phyloP scores from a whole-genome alignment of 1,140 invertebrate species.

The Drosophila bocki region DNA sequence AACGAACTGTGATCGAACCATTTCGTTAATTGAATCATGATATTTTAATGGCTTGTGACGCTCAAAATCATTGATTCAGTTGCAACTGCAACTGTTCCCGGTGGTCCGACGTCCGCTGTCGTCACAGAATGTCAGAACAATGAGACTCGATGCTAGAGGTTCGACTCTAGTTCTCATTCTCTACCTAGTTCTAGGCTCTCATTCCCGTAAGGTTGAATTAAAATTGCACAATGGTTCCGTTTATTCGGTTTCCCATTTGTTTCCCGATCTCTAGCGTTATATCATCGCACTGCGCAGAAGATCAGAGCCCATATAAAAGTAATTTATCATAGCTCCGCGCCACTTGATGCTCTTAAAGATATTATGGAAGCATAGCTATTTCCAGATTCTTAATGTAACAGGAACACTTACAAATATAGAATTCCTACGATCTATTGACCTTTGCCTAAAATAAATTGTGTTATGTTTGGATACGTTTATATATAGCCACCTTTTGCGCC shows the following conservation, averaged over 20 bases:
- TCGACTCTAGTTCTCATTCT: slow-evolving; percentile 19
- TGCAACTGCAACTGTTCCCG: slow-evolving; percentile 21
- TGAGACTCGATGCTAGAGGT: slow-evolving; percentile 12
- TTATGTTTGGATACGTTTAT: neutral
- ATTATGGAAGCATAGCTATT: neutral
- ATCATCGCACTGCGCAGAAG: slow-evolving; percentile 22
- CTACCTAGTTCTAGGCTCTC: slow-evolving; percentile 18
- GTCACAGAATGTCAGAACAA: slow-evolving; percentile 54
- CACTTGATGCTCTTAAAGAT: slow-evolving; percentile 16
- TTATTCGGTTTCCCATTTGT: slow-evolving; percentile 56
- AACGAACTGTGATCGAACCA: neutral
- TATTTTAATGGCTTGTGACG: slow-evolving; percentile 29
- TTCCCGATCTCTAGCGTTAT: slow-evolving; percentile 31
- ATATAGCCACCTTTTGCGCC: slow-evolving; percentile 4
- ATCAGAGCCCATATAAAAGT: neutral
- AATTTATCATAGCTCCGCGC: slow-evolving; percentile 12
- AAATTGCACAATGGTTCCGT: slow-evolving; percentile 69
- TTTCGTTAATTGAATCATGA: slow-evolving; percentile 38
- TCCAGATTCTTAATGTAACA: too few species aligned
- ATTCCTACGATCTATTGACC: neutral
- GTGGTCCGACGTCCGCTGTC: slow-evolving; percentile 43
- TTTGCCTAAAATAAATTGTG: neutral
- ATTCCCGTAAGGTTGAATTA: slow-evolving; percentile 33
- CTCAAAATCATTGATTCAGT: slow-evolving; percentile 33
- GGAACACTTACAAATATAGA: neutral